phyloP scores from a whole-genome alignment of 1,140 invertebrate species.

The Habropoda laboriosa region DNA sequence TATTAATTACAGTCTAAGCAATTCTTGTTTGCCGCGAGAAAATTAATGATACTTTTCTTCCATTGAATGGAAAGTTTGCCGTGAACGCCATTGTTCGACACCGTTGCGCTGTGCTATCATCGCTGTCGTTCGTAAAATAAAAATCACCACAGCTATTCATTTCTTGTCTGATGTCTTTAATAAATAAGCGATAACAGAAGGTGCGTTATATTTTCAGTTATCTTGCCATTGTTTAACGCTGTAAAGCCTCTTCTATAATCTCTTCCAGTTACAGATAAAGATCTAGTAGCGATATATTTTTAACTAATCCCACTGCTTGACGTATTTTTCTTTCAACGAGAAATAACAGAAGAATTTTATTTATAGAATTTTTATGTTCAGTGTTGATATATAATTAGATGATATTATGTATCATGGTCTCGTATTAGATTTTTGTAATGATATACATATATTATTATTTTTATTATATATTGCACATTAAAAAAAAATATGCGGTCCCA shows the following conservation, averaged over 20 bases:
- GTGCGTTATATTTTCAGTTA: neutral
- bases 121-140: conserved; percentile 12
- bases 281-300: neutral
- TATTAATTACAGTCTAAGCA: too few relatives aligned
- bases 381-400: too few relatives aligned
- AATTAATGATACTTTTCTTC: neutral
- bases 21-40: too few relatives aligned
- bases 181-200: conserved; percentile 11
- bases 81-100: neutral
- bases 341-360: too few relatives aligned
- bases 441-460: too few relatives aligned
- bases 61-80: neutral
- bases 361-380: too few relatives aligned
- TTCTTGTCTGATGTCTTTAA: neutral
- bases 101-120: neutral
- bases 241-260: neutral
- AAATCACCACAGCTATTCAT: neutral
- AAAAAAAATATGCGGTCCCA: too few relatives aligned
- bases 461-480: too few relatives aligned
- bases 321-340: too few relatives aligned
- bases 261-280: neutral
- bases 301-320: too few relatives aligned
- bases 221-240: neutral
- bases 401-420: too few relatives aligned
- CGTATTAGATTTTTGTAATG: too few relatives aligned